Evolutionary conservation across 2,113 vertebrate genomes (phyloP).

Genomic region (Grallaria varia): DNA sequence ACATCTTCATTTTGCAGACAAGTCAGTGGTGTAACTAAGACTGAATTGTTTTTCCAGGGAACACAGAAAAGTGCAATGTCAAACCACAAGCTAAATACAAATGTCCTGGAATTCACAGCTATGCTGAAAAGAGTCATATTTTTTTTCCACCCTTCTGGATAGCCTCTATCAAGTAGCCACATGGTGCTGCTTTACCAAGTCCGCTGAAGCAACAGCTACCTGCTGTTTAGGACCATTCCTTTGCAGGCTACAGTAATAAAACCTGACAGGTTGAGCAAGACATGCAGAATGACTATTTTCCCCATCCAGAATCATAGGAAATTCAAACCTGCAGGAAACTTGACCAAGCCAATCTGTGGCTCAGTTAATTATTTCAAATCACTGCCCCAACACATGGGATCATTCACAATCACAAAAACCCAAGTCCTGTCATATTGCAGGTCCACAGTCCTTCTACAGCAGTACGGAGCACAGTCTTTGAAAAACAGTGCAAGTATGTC

Average conservation of each 20-base stretch:
- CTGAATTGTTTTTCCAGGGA: not conserved
- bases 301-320: not conserved
- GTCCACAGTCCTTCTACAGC: not conserved
- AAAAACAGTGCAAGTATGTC: not conserved
- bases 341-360: not conserved
- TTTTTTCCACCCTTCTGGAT: not conserved
- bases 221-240: not conserved
- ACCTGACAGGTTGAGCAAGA: not conserved
- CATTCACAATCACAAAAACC: not conserved
- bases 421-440: not conserved
- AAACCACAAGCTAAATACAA: not conserved
- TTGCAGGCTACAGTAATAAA: not conserved
- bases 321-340: not conserved
- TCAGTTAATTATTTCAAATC: not conserved
- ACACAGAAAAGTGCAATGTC: not conserved
- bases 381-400: not conserved
- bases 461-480: not conserved
- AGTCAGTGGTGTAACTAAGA: not conserved
- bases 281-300: not conserved
- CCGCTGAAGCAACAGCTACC: not conserved
- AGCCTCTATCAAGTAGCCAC: not conserved
- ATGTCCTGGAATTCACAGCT: not conserved
- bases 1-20: not conserved
- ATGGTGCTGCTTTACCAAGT: not conserved
- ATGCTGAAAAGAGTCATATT: accelerated